Conservation (phyloP, 2,888 invertebrate genomes). For the Nudaria mundana region DNA sequence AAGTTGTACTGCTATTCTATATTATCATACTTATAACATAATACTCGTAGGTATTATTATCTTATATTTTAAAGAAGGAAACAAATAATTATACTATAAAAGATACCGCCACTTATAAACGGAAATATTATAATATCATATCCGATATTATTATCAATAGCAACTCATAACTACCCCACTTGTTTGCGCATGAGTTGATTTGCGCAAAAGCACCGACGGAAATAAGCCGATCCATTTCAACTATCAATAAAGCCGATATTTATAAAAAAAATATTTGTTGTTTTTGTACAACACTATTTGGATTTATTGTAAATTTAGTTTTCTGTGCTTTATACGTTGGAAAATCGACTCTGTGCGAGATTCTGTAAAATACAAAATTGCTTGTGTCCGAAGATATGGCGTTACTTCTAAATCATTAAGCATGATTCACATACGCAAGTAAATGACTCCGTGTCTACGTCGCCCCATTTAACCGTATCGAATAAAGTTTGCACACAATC, state of each 20-base stretch:
- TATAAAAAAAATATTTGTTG: constrained; percentile 30
- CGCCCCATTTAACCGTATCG: constrained; percentile 76
- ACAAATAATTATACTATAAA: constrained; percentile 46
- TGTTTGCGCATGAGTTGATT: constrained; percentile 61
- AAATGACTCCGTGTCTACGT: constrained; percentile 60
- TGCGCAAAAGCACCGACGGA: constrained; percentile 59
- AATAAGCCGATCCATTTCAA: constrained; percentile 21
- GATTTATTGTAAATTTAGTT: constrained; percentile 15
- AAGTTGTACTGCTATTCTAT: no score
- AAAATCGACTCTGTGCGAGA: background rate
- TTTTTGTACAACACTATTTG: constrained; percentile 15
- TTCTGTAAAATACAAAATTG: constrained; percentile 12
- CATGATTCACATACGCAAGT: constrained; percentile 67
- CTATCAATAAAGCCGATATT: constrained; percentile 44
- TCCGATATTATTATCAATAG: constrained; percentile 45
- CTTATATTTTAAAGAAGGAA: constrained; percentile 46
- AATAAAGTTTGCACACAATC: constrained; percentile 79
- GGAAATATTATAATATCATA: constrained; percentile 74
- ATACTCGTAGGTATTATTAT: no score
- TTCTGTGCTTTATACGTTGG: background rate
- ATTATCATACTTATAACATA: no score
- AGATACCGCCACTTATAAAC: constrained; percentile 57
- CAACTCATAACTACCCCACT: constrained; percentile 54
- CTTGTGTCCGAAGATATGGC: background rate
- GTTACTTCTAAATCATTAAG: constrained; percentile 74